Evolutionary conservation across 1,140 invertebrate species (phyloP), one percentile per base, ranked within the genome.

Genomic region (Xylocopa sonorina): DNA sequence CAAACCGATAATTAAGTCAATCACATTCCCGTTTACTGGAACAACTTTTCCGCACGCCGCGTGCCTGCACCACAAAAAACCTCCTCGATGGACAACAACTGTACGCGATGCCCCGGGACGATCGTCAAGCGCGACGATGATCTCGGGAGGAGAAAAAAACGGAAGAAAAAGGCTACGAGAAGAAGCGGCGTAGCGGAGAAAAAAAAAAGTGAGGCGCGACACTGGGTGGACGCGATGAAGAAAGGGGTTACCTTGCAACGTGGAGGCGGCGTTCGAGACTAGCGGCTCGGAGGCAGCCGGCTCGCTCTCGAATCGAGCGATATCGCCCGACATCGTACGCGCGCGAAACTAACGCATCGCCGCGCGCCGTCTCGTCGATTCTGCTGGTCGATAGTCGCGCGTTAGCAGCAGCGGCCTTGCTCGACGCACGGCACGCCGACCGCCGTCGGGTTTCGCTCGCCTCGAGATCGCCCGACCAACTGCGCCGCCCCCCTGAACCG

Each of bases 261-360:
- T 63, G 69, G 41, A 62, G 38, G n/a, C 60, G 9, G 58, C 77
- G 10, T 73, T 29, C 29, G 46, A 71, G 58, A 78, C 69, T 64
- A 73, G 77, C 46, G 77, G 58, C 38, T 78, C 50, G 14, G 68
- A 72, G 41, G 68, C 68, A n/a, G 68, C 76, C 60, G 76, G 68
- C 57, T 72, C 68, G 57, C n/a, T 60, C 68, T 78, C 77, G 68
- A 72, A 78, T 73, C 77, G 77, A 78, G 69, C 77, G 77, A 78
- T 78, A 73, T 78, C 69, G 41, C 69, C 57, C 58, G 77, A 78
- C 77, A 78, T 78, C 58, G 57, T 73, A 73, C 68, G 67, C 58
- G 57, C 76, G 76, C 76, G 34, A 38, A 53, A 78, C 77, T 72
- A 78, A 78, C 48, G 68, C 77, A 78, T 78, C 46, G 53, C 29